Conservation (phyloP, 1,140 invertebrate species). For the Branchinecta lynchi region DNA sequence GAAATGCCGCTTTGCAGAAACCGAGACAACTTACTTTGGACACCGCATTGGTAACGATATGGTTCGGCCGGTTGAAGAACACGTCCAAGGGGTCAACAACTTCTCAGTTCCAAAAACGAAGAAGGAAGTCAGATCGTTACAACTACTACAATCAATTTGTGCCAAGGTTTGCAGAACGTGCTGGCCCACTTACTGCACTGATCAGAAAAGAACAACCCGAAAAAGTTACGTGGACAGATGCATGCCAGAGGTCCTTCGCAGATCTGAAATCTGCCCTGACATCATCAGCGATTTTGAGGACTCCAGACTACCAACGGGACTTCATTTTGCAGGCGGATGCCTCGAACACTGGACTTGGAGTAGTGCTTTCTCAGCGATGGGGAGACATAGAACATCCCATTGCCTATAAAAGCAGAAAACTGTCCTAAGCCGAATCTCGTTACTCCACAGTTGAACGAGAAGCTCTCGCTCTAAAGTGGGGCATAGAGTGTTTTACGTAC, state of each 20-base stretch:
- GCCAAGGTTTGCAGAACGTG: conserved; percentile 26
- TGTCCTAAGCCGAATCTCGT: conserved; percentile 28
- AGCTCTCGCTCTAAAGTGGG: conserved; percentile 26
- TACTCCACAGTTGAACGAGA: conserved; percentile 34
- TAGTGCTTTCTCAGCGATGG: conserved; percentile 14
- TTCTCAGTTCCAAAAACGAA: too few relatives aligned
- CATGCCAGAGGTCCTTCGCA: not conserved
- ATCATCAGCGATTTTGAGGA: conserved; percentile 1
- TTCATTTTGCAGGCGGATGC: conserved; percentile 14
- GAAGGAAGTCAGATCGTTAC: conserved; percentile 24
- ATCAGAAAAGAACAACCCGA: conserved; percentile 21
- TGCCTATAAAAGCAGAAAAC: conserved; percentile 30
- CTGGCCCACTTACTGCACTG: conserved; percentile 25
- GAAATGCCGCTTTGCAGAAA: too few relatives aligned
- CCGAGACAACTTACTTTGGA: conserved; percentile 23
- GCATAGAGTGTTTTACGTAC: conserved; percentile 28
- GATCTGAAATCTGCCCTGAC: not conserved
- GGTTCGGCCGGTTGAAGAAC: too few relatives aligned
- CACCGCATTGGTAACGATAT: conserved; percentile 19
- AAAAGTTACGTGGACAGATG: not conserved
- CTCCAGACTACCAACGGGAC: not conserved
- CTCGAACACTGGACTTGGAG: not conserved
- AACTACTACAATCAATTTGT: conserved; percentile 32
- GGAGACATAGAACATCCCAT: too few relatives aligned
- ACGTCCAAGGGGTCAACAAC: too few relatives aligned